A percentile compares a stretch with the other conserved stretches of the same genome.
Evolutionary conservation across 2,888 invertebrate species (phyloP).

Genomic region (Coelogynopora nodosa): DNA sequence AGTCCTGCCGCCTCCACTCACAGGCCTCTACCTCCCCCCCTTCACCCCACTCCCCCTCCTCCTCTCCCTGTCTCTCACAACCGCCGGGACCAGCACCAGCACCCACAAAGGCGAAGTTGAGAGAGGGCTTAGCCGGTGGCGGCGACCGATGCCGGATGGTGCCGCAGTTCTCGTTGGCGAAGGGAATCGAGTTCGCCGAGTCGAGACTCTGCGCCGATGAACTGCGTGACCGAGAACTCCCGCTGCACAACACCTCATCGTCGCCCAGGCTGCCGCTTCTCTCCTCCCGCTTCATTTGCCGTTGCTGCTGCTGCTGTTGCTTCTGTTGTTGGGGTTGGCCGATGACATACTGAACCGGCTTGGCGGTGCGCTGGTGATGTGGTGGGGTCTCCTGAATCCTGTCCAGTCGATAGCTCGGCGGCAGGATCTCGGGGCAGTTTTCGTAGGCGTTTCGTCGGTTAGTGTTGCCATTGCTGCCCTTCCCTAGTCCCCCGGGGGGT

Average conservation of each 20-base stretch:
- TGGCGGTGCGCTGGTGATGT: not conserved
- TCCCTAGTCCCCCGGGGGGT: not conserved
- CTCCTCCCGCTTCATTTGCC: not conserved
- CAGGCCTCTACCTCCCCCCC: not conserved
- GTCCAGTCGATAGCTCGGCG: not conserved
- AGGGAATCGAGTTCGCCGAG: slow-evolving; percentile 75
- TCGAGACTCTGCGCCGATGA: slow-evolving; percentile 75
- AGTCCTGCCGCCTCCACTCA: too few relatives aligned
- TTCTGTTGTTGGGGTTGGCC: not conserved
- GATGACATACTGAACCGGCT: slow-evolving; percentile 2
- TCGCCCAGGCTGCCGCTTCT: not conserved
- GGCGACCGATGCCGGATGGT: slow-evolving; percentile 79
- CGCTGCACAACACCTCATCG: not conserved
- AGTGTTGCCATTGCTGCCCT: too few relatives aligned
- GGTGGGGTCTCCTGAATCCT: not conserved
- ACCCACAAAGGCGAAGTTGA: not conserved
- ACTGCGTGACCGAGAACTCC: slow-evolving; percentile 29
- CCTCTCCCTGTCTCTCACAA: not conserved
- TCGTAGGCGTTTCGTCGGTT: not conserved
- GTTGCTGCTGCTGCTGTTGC: not conserved
- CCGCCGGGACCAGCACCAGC: not conserved
- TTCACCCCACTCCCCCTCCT: too few relatives aligned
- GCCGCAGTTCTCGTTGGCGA: slow-evolving; percentile 96
- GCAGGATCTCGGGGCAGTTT: slow-evolving; percentile 8
- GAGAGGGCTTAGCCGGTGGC: not conserved